Evolutionary conservation across 2,888 invertebrate species (phyloP).

Genomic region (Eupithecia centaureata): DNA sequence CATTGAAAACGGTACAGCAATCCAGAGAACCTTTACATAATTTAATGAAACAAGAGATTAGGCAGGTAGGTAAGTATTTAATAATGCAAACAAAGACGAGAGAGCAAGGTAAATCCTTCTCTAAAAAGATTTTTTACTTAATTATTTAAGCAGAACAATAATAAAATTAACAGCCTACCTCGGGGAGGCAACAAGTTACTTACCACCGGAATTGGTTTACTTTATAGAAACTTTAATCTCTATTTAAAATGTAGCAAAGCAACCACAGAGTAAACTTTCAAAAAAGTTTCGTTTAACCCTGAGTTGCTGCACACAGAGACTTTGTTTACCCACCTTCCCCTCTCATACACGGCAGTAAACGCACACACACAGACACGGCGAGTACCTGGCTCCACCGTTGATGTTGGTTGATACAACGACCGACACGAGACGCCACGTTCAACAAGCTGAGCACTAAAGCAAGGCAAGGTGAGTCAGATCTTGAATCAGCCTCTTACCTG

Average conservation of each 20-base stretch:
- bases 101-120: slow-evolving; percentile 4
- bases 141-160: background rate
- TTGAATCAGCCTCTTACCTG: slow-evolving; percentile 78
- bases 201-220: background rate
- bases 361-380: slow-evolving; percentile 52
- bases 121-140: background rate
- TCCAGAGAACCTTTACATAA: slow-evolving; percentile 10
- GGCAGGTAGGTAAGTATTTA: slow-evolving; percentile 24
- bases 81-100: slow-evolving; percentile 14
- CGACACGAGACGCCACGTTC: slow-evolving; percentile 50
- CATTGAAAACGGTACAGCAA: background rate
- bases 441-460: slow-evolving; percentile 45
- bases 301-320: slow-evolving; percentile 22
- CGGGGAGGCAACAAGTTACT: background rate
- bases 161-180: background rate
- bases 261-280: slow-evolving; percentile 7
- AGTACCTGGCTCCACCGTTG: slow-evolving; percentile 47
- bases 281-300: slow-evolving; percentile 18
- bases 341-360: slow-evolving; percentile 49
- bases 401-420: slow-evolving; percentile 52
- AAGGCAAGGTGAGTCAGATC: slow-evolving; percentile 71
- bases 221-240: background rate
- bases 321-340: slow-evolving; percentile 46
- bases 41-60: slow-evolving; percentile 24
- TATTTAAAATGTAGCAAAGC: slow-evolving; percentile 4